Percentiles rank a stretch among this genome's conserved stretches.
Conservation (phyloP, 2,888 invertebrate genomes). For the Cerceris rybyensis region DNA sequence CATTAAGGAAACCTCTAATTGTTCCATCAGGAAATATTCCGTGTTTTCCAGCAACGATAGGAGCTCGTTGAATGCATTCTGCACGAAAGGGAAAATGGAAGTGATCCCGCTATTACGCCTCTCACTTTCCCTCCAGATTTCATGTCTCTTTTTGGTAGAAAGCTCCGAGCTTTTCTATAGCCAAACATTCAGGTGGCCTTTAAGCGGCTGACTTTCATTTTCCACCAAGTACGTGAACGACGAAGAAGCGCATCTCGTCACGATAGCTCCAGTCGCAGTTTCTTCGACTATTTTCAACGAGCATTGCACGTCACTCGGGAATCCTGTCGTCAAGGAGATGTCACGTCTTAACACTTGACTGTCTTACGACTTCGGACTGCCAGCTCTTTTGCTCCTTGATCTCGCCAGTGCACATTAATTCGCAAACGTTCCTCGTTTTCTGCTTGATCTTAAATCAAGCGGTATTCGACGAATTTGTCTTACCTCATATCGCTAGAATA, state of each 20-base stretch:
- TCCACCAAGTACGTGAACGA: conserved; percentile 17
- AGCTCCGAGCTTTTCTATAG: background rate
- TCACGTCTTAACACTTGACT: conserved; percentile 53
- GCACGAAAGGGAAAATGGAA: background rate
- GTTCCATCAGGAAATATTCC: too few relatives aligned
- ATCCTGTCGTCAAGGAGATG: conserved; percentile 58
- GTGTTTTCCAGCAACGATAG: too few relatives aligned
- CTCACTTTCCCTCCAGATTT: background rate
- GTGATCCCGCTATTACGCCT: background rate
- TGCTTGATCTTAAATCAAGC: background rate
- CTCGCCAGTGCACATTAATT: conserved; percentile 18
- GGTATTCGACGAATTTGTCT: background rate
- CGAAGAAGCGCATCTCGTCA: conserved; percentile 18
- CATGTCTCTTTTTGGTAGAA: background rate
- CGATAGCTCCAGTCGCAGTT: conserved; percentile 12
- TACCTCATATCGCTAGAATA: background rate
- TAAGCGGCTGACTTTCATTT: conserved; percentile 44
- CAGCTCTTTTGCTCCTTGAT: conserved; percentile 28
- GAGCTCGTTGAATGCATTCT: background rate
- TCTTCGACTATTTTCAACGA: background rate
- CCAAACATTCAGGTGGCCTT: conserved; percentile 7
- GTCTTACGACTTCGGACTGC: conserved; percentile 7
- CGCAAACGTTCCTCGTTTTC: background rate
- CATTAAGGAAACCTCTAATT: too few relatives aligned
- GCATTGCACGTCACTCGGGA: conserved; percentile 4